Base-by-base conservation (phyloP, 2,888 invertebrate species). In the Acrobasis suavella region DNA sequence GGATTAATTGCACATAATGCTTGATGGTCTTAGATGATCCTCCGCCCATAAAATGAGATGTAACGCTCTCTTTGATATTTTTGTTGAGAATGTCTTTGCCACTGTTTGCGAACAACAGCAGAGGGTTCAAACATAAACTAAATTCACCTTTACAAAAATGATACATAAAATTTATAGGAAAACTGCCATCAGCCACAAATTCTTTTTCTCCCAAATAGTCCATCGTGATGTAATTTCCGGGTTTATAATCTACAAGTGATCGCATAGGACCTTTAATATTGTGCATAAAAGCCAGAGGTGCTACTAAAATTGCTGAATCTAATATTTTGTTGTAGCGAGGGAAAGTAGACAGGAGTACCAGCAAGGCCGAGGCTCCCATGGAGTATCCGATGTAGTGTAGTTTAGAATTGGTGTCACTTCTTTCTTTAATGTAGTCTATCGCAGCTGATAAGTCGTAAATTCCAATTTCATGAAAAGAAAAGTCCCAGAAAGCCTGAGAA, bases 381-480 rank as follows among this genome's bases (percentile, higher is more conserved):
- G 82, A 85, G 63, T 84, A 80, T 0, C 81, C 83, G 16, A 86
- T 68, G 62, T 76, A 82, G 65, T 79, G 63, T 14, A 86, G 70
- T 56, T 75, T 66, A 5, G 69, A 54, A 17, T 68, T 67, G 17
- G 59, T 68, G 12, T 62, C 50, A n/a, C 72, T 75, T 0, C 60
- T 38, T 59, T 75, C 70, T 58, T 58, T 71, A 7, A 85, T 69
- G 42, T 81, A 81, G 59, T 80, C 73, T 55, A 86, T 76, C 2
- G 69, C 63, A 15, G 81, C 76, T 51, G 82, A 70, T 46, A 85
- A 68, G 67, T 86, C 85, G 22, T 72, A 78, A 7, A 73, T 54
- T 37, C 85, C 84, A n/a, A 85, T 82, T 75, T 86, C 84, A 65
- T 86, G 81, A 72, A 76, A 83, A 3, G 84, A 77, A 69, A 83